Evolutionary conservation across 2,888 invertebrate species (phyloP), one percentile per base, ranked within the genome.

Genomic region (Dolomedes plantarius): DNA sequence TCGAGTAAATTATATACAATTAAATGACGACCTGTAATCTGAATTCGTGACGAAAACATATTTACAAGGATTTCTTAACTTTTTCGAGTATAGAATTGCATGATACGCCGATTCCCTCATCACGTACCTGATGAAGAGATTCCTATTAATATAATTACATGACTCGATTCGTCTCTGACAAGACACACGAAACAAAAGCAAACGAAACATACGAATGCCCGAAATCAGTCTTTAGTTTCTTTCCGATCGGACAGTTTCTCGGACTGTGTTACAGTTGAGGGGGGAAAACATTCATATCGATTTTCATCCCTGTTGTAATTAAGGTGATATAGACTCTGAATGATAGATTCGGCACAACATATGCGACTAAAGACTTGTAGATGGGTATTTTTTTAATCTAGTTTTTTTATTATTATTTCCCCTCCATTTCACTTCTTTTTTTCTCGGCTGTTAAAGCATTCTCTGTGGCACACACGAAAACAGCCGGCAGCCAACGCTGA

Each of bases 301-400:
- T 56, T 23, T 16, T 56, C 23, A 23, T 56, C 56, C 56, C 6
- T 11, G 56, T 23, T 56, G 23, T 56, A 56, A 56, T 56, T 56
- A 56, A 56, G 23, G 56, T 23, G 23, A 56, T 56, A 56, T 11
- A 19, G 23, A 56, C 46, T 16, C 16, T 2, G 13, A n/a, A 46
- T 46, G 46, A 46, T 46, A 13, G 6, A 46, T 46, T 46, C 16
- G 16, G n/a, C 1, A 16, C 16, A 23, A 56, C 3, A 3, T 56
- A 56, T 56, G 56, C 56, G 23, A 56, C 23, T 56, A 19, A 56
- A 56, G 56, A 56, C 56, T 23, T 23, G 46, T 46, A 46, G 46
- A 46, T 46, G 46, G 2, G 11, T 46, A 23, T 23, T 56, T 56
- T n/a, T 56, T 23, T 16, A 23, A 23, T 56, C 23, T 46, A 11